Conservation (phyloP, 2,797 vertebrate species). For the Champsocephalus esox region DNA sequence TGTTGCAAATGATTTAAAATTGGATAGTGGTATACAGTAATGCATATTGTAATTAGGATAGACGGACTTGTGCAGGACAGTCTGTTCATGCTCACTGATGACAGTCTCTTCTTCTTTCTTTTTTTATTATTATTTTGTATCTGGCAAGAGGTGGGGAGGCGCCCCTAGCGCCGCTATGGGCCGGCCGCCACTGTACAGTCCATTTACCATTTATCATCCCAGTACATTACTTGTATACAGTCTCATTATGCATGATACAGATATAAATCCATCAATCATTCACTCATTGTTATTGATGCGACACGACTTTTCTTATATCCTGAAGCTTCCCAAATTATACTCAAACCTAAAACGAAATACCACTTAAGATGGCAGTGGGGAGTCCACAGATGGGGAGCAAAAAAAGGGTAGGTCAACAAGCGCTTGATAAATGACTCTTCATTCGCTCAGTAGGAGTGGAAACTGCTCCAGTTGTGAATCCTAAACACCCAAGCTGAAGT, state of each 20-base stretch:
- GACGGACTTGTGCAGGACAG: background rate
- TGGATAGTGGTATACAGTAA: too few relatives aligned
- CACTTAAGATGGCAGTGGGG: background rate
- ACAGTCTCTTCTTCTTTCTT: background rate
- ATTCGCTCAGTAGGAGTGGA: constrained; percentile 4
- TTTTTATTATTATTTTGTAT: too few relatives aligned
- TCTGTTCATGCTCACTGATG: background rate
- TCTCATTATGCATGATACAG: background rate
- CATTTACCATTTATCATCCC: background rate
- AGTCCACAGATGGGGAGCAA: background rate
- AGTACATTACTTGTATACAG: background rate
- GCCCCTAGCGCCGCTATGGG: too few relatives aligned
- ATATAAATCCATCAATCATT: background rate
- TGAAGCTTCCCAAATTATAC: constrained; percentile 6
- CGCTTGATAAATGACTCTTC: constrained; percentile 10
- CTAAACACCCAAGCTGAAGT: background rate
- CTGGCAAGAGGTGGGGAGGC: too few relatives aligned
- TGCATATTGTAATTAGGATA: background rate
- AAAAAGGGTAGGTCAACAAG: constrained; percentile 9
- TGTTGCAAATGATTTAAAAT: background rate
- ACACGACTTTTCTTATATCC: background rate
- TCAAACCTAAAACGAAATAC: constrained; percentile 23
- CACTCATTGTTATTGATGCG: constrained; percentile 11
- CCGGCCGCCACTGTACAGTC: too few relatives aligned
- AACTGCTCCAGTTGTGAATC: background rate